A percentile compares a stretch with the other conserved stretches of the same genome.
These are phyloP conservation scores for Enteromius argenteus DNA, from an alignment of 2,797 vertebrate genomes.

Conservation along the genomic window DNA sequence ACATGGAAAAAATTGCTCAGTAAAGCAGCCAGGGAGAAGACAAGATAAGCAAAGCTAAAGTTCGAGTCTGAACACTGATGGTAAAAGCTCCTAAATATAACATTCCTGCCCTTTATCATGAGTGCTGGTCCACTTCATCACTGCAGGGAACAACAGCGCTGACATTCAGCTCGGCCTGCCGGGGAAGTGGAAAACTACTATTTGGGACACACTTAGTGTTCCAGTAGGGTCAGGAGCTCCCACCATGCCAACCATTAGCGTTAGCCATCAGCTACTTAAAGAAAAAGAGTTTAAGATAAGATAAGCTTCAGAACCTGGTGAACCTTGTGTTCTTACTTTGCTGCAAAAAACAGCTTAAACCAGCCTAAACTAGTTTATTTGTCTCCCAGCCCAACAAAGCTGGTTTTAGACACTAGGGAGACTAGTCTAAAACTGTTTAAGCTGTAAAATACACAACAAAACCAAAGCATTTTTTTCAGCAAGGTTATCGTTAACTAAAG, in stretches of 20 bases:
- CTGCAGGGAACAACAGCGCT: neutral
- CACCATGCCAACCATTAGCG: slow-evolving; percentile 11
- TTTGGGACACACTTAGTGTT: slow-evolving; percentile 13
- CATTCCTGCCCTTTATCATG: slow-evolving; percentile 27
- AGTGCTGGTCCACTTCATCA: slow-evolving; percentile 29
- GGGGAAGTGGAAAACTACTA: slow-evolving; percentile 7
- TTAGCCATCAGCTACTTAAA: slow-evolving; percentile 19
- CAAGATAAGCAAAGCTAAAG: slow-evolving; percentile 5
- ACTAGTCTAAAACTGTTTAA: neutral
- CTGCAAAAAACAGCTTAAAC: neutral
- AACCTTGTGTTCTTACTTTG: neutral
- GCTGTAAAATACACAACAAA: neutral
- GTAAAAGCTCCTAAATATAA: slow-evolving; percentile 41
- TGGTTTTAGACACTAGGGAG: neutral
- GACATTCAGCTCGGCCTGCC: slow-evolving; percentile 10
- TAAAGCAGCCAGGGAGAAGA: neutral
- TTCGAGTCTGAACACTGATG: neutral
- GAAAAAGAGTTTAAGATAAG: neutral
- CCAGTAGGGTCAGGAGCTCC: neutral
- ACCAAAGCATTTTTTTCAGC: neutral
- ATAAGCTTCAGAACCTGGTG: neutral
- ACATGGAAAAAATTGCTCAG: neutral
- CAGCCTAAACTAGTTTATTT: neutral
- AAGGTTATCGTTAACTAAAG: neutral
- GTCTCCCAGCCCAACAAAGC: neutral